Evolutionary conservation across 2,888 invertebrate species (phyloP), one percentile per base, ranked within the genome.

Genomic region (Meta bourneti): DNA sequence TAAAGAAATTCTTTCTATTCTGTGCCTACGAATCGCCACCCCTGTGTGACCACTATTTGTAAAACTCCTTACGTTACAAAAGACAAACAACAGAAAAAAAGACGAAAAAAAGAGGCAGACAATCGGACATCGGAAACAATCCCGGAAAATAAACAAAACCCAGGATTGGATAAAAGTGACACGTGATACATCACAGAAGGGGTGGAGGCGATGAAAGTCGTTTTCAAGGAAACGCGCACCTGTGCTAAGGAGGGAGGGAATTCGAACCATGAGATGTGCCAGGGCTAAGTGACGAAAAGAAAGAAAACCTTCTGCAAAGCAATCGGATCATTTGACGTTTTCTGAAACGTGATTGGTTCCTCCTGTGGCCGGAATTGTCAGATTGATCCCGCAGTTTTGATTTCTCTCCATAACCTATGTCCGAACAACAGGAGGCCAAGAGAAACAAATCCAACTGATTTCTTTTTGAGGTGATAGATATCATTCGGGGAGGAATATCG

Each of bases 171-270:
- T 70, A 81, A 81, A 81, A 70, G 61, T 81, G 81, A 81, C 81
- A 81, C 70, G 81, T 81, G 81, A 81, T 81, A 81, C 81, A 81
- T 81, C 81, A 81, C 13, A 49, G 49, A 49, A n/a, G 70, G 70
- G 81, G 70, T 49, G 8, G 70, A 13, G 51, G 81, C 19, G 49
- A 81, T 19, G 81, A 81, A 81, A 81, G 49, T 70, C 69, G 81
- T 70, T 81, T 61, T 19, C 70, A 51, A 70, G 81, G 61, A 81
- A 81, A 81, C 70, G 48, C 81, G 70, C 81, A 81, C 70, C 81
- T 77, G 77, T 77, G 77, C 52, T 20, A 11, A n/a, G 51, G 52
- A 77, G 19, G 16, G 77, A 20, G 77, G 49, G 51, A 34, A 34
- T 34, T 52, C 49, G 51, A 51, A 51, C 52, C 51, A 49, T 77